Evolutionary conservation across 2,113 vertebrate genomes (phyloP), one percentile per base, ranked within the genome.

Genomic region (Zeus faber): DNA sequence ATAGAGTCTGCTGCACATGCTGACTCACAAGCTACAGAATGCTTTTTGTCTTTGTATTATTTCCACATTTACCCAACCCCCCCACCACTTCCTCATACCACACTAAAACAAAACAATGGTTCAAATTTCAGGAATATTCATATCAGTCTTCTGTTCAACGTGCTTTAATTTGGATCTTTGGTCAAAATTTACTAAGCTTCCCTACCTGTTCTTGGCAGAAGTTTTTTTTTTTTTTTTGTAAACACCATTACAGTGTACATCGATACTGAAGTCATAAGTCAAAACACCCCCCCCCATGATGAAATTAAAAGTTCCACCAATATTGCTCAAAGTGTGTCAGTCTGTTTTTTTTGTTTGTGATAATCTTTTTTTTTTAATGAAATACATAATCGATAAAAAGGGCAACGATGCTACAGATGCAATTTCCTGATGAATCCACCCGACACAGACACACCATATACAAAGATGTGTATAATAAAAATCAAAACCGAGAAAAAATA

Each of bases 101-200:
- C n/a, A n/a, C n/a, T n/a, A n/a, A n/a, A n/a, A n/a, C n/a, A n/a
- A n/a, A n/a, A n/a, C n/a, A n/a, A n/a, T n/a, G n/a, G n/a, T n/a
- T n/a, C n/a, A n/a, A n/a, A n/a, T n/a, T n/a, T n/a, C n/a, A n/a
- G n/a, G n/a, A n/a, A n/a, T n/a, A n/a, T n/a, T n/a, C n/a, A n/a
- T n/a, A n/a, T n/a, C n/a, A n/a, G n/a, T n/a, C n/a, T 37, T 37
- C 14, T 37, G 40, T 53, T 74, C 46, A 45, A 35, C 33, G 54
- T 40, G 51, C 53, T 63, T 50, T 17, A 4, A 46, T 65, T 40
- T 62, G 54, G 40, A 55, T 83, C 80, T 87, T 87, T 85, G 85
- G 82, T 82, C 55, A 26, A 23, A 25, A 49, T 63, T 72, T 77
- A 83, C 75, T 84, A 78, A 82, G 74, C 56, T 80, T 67, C 48